Percentiles rank a stretch among this genome's conserved stretches.
Evolutionary conservation across 2,888 invertebrate genomes (phyloP).

Genomic region (Teleiodes luculella): DNA sequence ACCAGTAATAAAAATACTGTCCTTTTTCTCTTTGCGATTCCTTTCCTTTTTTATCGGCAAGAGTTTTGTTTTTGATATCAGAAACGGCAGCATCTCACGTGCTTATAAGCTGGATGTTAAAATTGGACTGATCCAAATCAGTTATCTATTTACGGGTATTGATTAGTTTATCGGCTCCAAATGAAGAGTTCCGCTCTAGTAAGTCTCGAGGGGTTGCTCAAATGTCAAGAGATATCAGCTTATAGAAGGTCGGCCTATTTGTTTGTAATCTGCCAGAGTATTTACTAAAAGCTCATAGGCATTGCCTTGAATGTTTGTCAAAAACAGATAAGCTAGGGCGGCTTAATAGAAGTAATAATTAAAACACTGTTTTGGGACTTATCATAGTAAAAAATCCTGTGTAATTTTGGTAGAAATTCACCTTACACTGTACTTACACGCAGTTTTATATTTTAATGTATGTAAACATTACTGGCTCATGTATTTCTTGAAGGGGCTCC

Average conservation of each 20-base stretch:
- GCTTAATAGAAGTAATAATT: too few relatives aligned
- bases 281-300: neutral
- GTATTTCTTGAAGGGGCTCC: too few relatives aligned
- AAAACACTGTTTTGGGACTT: too few relatives aligned
- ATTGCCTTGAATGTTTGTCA: neutral
- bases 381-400: too few relatives aligned
- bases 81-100: constrained; percentile 57
- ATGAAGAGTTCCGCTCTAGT: constrained; percentile 36
- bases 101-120: neutral
- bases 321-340: too few relatives aligned
- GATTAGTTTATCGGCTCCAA: constrained; percentile 2
- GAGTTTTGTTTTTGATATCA: constrained; percentile 62
- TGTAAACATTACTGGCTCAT: too few relatives aligned
- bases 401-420: too few relatives aligned
- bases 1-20: constrained; percentile 43
- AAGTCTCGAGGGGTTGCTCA: constrained; percentile 30
- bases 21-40: constrained; percentile 37
- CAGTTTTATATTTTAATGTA: too few relatives aligned
- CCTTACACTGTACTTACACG: too few relatives aligned
- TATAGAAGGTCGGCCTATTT: neutral
- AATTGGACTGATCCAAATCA: neutral
- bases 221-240: constrained; percentile 3
- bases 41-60: constrained; percentile 46
- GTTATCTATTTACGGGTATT: neutral
- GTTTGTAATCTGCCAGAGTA: neutral